Evolutionary conservation across 1,140 invertebrate genomes (phyloP), one percentile per base, ranked within the genome.

Genomic region (Drosophila micromelanica): DNA sequence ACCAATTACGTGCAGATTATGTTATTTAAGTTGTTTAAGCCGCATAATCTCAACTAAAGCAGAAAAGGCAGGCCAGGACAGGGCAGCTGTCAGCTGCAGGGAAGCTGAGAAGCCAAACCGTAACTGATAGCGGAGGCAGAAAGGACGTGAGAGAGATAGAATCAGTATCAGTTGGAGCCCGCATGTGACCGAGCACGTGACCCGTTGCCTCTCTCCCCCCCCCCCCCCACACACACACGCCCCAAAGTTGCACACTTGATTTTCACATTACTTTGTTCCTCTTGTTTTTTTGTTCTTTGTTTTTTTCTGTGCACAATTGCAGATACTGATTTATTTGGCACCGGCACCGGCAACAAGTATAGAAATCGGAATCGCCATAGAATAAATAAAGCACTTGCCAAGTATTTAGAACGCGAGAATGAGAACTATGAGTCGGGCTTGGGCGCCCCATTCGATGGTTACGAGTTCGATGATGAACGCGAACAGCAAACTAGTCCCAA

Each of bases 351-450:
- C 72, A 71, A 61, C 61, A 91, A 87, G 76, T 79, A 72, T 80
- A 85, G 86, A 57, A 81, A 76, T 73, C 80, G 78, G 73, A 90
- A 91, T 75, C 90, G 91, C 17, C 84, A 90, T 69, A 77, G 78
- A 82, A 74, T 91, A 63, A 92, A 92, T 80, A 92, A 92, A 67
- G 72, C 74, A 64, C 80, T 92, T 48, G 91, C 87, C 65, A 91
- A 91, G 68, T 92, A 92, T 75, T 89, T 92, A 79, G 85, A 87
- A 67, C 84, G 76, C 75, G 85, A 90, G 70, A 76, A 76, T 48
- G 85, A 91, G 52, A 80, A 54, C 64, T 90, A 82, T 68, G 85
- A 90, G 40, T 40, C 3, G 49, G 49, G 49, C 48, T 62, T 81
- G 67, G 75, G 70, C 20, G 70, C 62, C n/a, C 73, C 73, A 12